These are phyloP conservation scores for Drosophila sp. DNA, from an alignment of 1,140 invertebrate genomes.

Conservation along the genomic window DNA sequence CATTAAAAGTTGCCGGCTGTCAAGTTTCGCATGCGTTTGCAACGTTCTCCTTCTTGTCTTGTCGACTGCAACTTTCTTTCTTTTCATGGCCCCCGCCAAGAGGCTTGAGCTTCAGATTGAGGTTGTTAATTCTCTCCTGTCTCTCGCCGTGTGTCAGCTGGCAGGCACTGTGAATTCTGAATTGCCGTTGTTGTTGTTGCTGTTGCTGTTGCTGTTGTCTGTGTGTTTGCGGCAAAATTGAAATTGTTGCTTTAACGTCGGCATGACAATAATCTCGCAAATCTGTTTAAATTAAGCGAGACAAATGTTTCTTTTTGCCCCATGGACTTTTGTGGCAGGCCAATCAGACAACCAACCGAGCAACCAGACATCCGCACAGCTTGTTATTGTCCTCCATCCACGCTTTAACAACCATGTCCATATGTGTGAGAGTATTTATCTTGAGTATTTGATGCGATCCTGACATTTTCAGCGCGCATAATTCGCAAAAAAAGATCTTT, in stretches of 20 bases:
- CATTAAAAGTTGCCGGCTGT: conserved; percentile 82
- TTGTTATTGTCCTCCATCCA: conserved; percentile 19
- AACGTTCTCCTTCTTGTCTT: conserved; percentile 46
- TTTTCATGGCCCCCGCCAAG: conserved; percentile 26
- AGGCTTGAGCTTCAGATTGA: conserved; percentile 30
- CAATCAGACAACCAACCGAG: conserved; percentile 57
- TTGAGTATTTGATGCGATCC: conserved; percentile 32
- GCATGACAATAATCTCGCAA: conserved; percentile 83
- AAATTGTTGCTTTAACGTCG: conserved; percentile 80
- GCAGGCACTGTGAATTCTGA: conserved; percentile 45
- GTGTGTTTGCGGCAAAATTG: conserved; percentile 59
- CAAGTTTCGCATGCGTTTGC: conserved; percentile 71
- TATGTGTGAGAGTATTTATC: conserved; percentile 46
- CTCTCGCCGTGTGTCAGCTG: conserved; percentile 57
- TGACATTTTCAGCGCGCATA: conserved; percentile 32
- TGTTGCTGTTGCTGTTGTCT: conserved; percentile 18
- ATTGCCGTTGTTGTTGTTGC: conserved; percentile 21
- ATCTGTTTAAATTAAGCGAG: conserved; percentile 83
- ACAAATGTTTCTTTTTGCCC: conserved; percentile 75
- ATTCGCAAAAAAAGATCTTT: conserved; percentile 14
- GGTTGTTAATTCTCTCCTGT: conserved; percentile 57
- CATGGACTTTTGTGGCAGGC: conserved; percentile 44
- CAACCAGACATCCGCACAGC: conserved; percentile 41
- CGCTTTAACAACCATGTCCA: conserved; percentile 35
- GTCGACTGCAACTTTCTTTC: conserved; percentile 51